Evolutionary conservation across 2,113 vertebrate species (phyloP).

Genomic region (Microcebus tavaratra): DNA sequence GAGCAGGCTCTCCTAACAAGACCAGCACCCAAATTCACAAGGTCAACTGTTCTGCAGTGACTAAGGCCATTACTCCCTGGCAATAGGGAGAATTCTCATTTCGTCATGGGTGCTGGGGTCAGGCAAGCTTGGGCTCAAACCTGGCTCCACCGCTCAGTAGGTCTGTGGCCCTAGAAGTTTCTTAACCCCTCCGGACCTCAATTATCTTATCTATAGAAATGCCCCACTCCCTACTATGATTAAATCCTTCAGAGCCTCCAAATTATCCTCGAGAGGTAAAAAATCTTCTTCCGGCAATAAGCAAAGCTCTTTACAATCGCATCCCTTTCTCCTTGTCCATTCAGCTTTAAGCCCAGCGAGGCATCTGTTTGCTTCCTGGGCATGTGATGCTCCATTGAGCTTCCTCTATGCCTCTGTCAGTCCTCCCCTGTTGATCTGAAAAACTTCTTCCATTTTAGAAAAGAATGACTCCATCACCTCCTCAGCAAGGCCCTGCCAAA

Average conservation of each 20-base stretch:
- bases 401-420: background rate
- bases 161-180: background rate
- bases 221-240: fast-evolving
- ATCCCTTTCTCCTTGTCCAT: background rate
- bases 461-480: background rate
- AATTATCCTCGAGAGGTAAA: background rate
- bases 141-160: background rate
- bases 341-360: background rate
- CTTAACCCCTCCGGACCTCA: background rate
- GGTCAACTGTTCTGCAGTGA: background rate
- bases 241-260: background rate
- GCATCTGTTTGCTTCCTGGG: background rate
- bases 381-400: no score
- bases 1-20: background rate
- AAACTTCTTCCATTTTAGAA: background rate
- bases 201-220: background rate
- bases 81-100: fast-evolving
- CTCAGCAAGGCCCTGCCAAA: background rate
- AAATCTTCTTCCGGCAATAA: background rate
- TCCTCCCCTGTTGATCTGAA: background rate
- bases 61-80: no score
- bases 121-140: background rate
- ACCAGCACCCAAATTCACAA: background rate
- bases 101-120: background rate
- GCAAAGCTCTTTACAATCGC: background rate